Conservation (phyloP, 2,797 vertebrate species). For the Serranus cabrilla region DNA sequence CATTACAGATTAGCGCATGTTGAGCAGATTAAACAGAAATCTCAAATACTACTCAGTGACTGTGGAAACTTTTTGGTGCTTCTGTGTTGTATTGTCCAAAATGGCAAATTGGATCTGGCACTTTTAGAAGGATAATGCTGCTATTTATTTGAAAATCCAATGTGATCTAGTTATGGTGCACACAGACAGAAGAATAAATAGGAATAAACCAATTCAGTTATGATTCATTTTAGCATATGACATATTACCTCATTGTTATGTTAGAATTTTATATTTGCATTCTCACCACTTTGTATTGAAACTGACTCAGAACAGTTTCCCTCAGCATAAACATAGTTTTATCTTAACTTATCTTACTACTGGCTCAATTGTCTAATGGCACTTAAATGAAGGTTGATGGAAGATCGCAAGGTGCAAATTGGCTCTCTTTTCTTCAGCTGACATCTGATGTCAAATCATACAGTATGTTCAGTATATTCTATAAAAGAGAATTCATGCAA, state of each 20-base stretch:
- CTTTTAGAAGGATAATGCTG: conserved; percentile 40
- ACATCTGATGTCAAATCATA: conserved; percentile 18
- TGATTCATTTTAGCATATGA: too few relatives aligned
- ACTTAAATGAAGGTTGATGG: conserved; percentile 56
- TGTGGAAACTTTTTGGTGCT: conserved; percentile 34
- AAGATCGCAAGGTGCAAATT: conserved; percentile 22
- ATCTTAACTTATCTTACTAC: background rate
- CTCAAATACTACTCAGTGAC: conserved; percentile 40
- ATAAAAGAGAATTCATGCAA: conserved; percentile 22
- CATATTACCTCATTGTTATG: too few relatives aligned
- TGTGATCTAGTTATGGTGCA: conserved; percentile 49
- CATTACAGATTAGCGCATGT: conserved; percentile 37
- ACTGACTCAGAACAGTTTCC: too few relatives aligned
- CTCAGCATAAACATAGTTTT: too few relatives aligned
- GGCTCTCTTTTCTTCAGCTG: conserved; percentile 32
- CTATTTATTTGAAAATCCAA: conserved; percentile 49
- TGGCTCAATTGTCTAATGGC: conserved; percentile 40
- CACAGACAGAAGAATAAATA: conserved; percentile 35
- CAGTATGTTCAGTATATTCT: conserved; percentile 1
- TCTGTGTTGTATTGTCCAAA: conserved; percentile 35
- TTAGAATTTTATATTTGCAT: too few relatives aligned
- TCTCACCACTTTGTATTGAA: too few relatives aligned
- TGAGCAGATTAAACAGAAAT: conserved; percentile 39
- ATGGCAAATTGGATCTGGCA: conserved; percentile 45
- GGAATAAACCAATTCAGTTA: conserved; percentile 20